phyloP scores from a whole-genome alignment of 2,113 vertebrate species.

The Caranx ignobilis region DNA sequence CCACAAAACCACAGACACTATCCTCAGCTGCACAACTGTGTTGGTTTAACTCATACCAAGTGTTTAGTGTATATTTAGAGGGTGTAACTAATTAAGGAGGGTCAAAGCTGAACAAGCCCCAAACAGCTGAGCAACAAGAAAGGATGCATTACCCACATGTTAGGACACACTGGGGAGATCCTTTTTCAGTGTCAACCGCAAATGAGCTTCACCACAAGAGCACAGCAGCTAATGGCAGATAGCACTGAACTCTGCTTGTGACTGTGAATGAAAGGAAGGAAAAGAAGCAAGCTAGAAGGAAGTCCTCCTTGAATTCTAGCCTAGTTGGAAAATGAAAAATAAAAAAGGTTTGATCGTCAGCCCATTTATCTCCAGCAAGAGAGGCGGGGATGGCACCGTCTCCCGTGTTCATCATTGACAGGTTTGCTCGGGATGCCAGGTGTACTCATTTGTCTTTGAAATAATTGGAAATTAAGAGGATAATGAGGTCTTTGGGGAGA shows the following conservation, averaged over 20 bases:
- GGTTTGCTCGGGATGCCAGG: slow-evolving; percentile 68
- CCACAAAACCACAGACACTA: too few species aligned
- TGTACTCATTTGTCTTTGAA: slow-evolving; percentile 78
- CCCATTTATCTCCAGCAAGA: slow-evolving; percentile 54
- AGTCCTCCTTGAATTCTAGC: slow-evolving; percentile 39
- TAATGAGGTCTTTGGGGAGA: slow-evolving; percentile 80
- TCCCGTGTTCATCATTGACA: slow-evolving; percentile 63
- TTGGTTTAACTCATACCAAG: not conserved
- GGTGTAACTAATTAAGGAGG: not conserved
- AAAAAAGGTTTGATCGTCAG: slow-evolving; percentile 59
- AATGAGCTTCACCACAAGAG: slow-evolving; percentile 7
- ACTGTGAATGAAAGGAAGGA: not conserved
- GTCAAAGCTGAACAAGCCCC: slow-evolving; percentile 2
- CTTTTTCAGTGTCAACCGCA: slow-evolving; percentile 14
- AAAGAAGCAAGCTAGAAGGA: not conserved
- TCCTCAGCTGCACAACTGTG: not conserved
- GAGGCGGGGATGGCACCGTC: slow-evolving; percentile 35
- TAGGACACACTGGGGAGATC: not conserved
- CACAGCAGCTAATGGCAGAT: not conserved
- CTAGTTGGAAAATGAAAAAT: slow-evolving; percentile 24
- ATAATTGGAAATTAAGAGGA: slow-evolving; percentile 80
- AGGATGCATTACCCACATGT: not conserved
- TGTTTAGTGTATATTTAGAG: not conserved
- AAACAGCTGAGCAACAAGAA: not conserved
- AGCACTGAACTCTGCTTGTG: not conserved